These are phyloP conservation scores for Phania funesta DNA, from an alignment of 2,888 invertebrate species.

Conservation along the genomic window DNA sequence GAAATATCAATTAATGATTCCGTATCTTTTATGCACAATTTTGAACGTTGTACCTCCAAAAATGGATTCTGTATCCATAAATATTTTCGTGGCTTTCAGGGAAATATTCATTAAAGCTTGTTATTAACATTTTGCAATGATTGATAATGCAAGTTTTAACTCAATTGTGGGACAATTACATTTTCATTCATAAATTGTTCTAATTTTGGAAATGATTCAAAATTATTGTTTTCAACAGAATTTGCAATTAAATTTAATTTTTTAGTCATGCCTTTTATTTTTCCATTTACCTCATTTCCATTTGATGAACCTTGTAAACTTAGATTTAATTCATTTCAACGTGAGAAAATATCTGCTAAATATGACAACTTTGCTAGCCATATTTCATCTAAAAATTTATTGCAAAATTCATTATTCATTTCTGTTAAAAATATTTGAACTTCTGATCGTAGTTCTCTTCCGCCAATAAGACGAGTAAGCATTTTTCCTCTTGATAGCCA, in stretches of 20 bases:
- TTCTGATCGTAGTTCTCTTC: too few species aligned
- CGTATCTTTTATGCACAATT: background rate
- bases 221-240: too few species aligned
- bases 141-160: background rate
- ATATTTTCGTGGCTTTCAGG: background rate
- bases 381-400: background rate
- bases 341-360: constrained; percentile 5
- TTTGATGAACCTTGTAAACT: constrained; percentile 13
- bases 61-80: background rate
- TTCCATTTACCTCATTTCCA: background rate
- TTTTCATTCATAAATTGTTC: background rate
- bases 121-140: background rate
- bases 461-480: too few species aligned
- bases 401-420: too few species aligned
- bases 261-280: constrained; percentile 8
- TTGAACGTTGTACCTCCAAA: background rate
- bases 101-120: background rate
- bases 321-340: constrained; percentile 9
- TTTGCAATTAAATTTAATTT: background rate
- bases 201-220: background rate
- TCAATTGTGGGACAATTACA: background rate
- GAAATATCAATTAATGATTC: background rate
- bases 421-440: too few species aligned
- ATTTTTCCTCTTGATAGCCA: too few species aligned
- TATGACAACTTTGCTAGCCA: constrained; percentile 5